These are phyloP conservation scores for Acromyrmex echinatior DNA, from an alignment of 1,140 invertebrate species.

Conservation along the genomic window DNA sequence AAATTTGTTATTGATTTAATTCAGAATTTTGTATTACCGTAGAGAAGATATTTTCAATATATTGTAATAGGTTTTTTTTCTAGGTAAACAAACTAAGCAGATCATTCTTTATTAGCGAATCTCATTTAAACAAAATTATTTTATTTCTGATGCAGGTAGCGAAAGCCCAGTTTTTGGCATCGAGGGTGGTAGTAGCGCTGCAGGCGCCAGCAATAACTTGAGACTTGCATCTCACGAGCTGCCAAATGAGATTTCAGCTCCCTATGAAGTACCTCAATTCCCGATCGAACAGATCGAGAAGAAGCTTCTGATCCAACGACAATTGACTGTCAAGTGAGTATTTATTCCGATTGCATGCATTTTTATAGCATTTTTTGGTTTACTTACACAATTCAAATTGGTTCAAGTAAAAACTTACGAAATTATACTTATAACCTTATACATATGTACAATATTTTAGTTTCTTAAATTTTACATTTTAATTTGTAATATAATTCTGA, in stretches of 20 bases:
- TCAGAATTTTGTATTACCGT: not conserved
- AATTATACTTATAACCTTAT: not conserved
- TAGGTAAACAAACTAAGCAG: too few species aligned
- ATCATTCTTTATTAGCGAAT: not conserved
- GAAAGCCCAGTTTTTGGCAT: constrained; percentile 84
- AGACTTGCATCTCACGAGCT: constrained; percentile 87
- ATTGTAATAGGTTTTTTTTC: not conserved
- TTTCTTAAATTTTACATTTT: not conserved
- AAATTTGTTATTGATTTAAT: constrained; percentile 5
- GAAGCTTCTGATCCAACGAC: constrained; percentile 96
- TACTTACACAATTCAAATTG: not conserved
- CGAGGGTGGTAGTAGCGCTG: constrained; percentile 72
- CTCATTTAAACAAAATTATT: not conserved
- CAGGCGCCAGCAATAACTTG: constrained; percentile 69
- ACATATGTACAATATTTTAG: not conserved
- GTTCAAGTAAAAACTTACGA: not conserved
- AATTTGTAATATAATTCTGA: not conserved
- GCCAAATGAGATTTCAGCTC: constrained; percentile 96
- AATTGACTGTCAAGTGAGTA: constrained; percentile 95
- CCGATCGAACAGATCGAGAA: constrained; percentile 99
- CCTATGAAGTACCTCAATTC: constrained; percentile 98
- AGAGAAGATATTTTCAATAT: not conserved
- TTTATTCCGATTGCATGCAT: not conserved
- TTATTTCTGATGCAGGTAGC: constrained; percentile 79
- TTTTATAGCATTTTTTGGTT: not conserved